Evolutionary conservation across 2,113 vertebrate species (phyloP), one percentile per base, ranked within the genome.

Genomic region (Gadus macrocephalus): DNA sequence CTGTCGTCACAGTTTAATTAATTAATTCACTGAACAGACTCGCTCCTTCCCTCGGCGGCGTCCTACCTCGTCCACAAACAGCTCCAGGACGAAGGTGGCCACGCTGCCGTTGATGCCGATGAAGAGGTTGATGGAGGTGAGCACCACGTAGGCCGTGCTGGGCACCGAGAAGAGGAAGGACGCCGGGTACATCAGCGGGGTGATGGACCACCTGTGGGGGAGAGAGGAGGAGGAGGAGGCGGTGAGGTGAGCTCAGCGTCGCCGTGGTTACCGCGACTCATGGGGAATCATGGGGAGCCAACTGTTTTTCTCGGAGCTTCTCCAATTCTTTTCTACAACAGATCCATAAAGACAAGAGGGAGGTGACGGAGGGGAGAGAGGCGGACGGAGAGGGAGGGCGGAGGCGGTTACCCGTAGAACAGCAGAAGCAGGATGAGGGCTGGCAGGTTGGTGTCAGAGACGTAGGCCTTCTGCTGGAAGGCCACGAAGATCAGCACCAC

Each of bases 111-210:
- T 93, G 76, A 93, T 93, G 28, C 93, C 93, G 16, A 93, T 89
- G 77, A 93, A 93, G 68, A 93, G 90, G 85, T 93, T 93, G 78
- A 93, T 81, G 67, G 90, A 93, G 64, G 91, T 93, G 53, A 93
- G 86, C 17, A 91, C 85, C 20, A 93, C 92, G 9, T 93, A 93
- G 25, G 92, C 93, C 2, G 92, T 93, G 82, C 93, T 93, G 61
- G 93, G 93, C 3, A 93, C 83, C 8, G 78, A 85, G 83, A 93
- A 93, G 62, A 93, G 5, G 77, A 93, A 93, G 64, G 92, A 93
- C 28, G 92, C 92, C 63, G 92, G 93, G 71, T 93, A 93, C 93
- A 93, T 93, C 60, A 93, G 89, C 35, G 93, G 93, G 15, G 92
- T 93, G 79, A 93, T 93, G 67, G 93, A 92, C 92, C 92, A 93